Base-by-base conservation (phyloP, 1,140 invertebrate species). In the Pissodes strobi region DNA sequence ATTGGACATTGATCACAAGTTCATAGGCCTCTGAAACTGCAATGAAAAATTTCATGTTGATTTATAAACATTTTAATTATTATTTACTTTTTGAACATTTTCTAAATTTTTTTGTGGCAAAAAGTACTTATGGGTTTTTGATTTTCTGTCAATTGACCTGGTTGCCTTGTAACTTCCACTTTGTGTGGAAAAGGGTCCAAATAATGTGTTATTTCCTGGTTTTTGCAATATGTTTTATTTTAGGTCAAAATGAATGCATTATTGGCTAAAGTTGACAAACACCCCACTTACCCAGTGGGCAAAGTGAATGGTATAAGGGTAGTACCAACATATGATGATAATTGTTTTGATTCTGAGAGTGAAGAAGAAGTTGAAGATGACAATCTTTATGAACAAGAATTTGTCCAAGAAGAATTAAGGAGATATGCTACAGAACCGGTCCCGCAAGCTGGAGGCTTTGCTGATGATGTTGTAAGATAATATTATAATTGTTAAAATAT, bases 321-420 rank as follows among this genome's bases (percentile, higher is more conserved):
- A 13, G 2, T 23, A 25, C 4, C 22, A 13, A 17, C 23, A 4
- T 2, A 15, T 9, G 23, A 17, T 13, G 56, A 66, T 22, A 30
- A 52, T 19, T 41, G 60, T 22, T 64, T 56, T 53, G 25, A 13
- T 39, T 64, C 63, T 27, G 39, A 37, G 9, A 55, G 56, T 18
- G 56, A 60, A 39, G 57, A 65, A 9, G 67, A 65, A 2, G 12
- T 17, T 8, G 25, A 58, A 12, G 22, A 58, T 19, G 18, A 27
- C 19, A 30, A 30, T 12, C 18, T 15, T 38, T 71, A 71, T 37
- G 66, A 68, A 59, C 60, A 71, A 45, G 46, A 64, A 25, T 71
- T 55, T 43, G 69, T 71, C 3, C 37, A 48, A 19, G 21, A 67
- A 30, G 69, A 71, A 57, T 45, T 68, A 45, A 34, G 56, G 15